Percentiles rank a stretch among this genome's conserved stretches.
phyloP scores from a whole-genome alignment of 35 echinoderm and acorn worm genomes.

The Lytechinus pictus region DNA sequence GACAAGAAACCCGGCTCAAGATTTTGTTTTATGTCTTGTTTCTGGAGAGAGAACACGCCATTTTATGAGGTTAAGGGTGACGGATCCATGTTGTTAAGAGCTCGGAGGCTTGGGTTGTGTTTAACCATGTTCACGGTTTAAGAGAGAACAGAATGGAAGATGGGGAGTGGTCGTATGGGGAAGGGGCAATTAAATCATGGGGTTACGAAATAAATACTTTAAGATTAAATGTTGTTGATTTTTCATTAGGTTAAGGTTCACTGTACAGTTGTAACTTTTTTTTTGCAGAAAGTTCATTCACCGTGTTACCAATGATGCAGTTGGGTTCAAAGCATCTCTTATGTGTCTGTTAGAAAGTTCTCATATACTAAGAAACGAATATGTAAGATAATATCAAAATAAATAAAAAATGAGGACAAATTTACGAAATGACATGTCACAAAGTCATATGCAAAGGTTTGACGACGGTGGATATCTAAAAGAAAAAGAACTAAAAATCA shows the following conservation, averaged over 20 bases:
- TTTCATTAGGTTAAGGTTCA: background rate
- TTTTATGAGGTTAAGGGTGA: slow-evolving; percentile 2
- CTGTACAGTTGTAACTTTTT: background rate
- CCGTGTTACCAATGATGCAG: too few relatives aligned
- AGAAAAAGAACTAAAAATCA: background rate
- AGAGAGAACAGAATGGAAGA: background rate
- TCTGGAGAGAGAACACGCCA: background rate
- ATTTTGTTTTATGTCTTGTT: background rate
- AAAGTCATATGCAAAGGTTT: background rate
- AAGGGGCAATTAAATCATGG: background rate
- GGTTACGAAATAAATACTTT: background rate
- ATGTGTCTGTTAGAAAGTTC: too few relatives aligned
- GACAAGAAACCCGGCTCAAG: background rate
- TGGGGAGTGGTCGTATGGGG: background rate
- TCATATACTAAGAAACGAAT: too few relatives aligned
- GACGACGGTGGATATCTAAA: background rate
- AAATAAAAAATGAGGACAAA: background rate
- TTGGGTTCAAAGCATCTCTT: too few relatives aligned
- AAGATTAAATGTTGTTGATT: background rate
- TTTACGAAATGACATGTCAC: background rate
- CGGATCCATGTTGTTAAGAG: background rate
- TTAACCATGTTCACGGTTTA: background rate
- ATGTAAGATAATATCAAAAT: too few relatives aligned
- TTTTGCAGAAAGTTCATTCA: too few relatives aligned
- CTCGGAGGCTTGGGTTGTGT: background rate